A percentile compares a stretch with the other conserved stretches of the same genome.
phyloP scores from a whole-genome alignment of 2,888 invertebrate genomes.

The Sympetrum striolatum region DNA sequence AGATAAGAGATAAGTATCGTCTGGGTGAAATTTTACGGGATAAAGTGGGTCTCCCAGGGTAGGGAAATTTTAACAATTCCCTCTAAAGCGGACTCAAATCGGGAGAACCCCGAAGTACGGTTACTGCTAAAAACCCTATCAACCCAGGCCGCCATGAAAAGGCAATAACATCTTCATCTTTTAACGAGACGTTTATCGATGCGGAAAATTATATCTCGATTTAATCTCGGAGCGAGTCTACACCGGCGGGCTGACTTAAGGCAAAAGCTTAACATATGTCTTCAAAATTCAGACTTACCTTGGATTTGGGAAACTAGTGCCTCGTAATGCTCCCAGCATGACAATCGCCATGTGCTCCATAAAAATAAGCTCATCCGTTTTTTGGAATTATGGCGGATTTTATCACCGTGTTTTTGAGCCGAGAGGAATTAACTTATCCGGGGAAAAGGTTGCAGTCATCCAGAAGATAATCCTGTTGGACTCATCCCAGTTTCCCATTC shows the following conservation, averaged over 20 bases:
- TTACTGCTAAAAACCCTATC: too few relatives aligned
- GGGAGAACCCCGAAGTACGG: too few relatives aligned
- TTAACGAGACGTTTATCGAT: too few relatives aligned
- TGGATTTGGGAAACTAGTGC: constrained; percentile 20
- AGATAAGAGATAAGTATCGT: too few relatives aligned
- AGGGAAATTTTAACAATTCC: too few relatives aligned
- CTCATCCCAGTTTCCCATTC: background rate
- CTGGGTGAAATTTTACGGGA: too few relatives aligned
- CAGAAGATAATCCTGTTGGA: background rate
- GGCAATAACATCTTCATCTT: too few relatives aligned
- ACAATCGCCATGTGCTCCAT: background rate
- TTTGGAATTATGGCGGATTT: constrained; percentile 16
- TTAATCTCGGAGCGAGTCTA: too few relatives aligned
- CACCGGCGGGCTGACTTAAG: background rate
- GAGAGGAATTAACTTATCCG: constrained; percentile 17
- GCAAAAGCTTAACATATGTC: constrained; percentile 15
- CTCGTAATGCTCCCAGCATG: background rate
- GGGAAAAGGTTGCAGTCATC: background rate
- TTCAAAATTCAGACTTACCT: background rate
- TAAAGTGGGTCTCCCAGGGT: too few relatives aligned
- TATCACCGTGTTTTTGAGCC: constrained; percentile 8
- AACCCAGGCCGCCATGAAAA: too few relatives aligned
- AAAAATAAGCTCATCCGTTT: background rate
- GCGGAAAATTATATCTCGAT: too few relatives aligned
- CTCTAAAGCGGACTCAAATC: too few relatives aligned